phyloP scores from a whole-genome alignment of 1,140 invertebrate genomes.

The Cataglyphis hispanica region DNA sequence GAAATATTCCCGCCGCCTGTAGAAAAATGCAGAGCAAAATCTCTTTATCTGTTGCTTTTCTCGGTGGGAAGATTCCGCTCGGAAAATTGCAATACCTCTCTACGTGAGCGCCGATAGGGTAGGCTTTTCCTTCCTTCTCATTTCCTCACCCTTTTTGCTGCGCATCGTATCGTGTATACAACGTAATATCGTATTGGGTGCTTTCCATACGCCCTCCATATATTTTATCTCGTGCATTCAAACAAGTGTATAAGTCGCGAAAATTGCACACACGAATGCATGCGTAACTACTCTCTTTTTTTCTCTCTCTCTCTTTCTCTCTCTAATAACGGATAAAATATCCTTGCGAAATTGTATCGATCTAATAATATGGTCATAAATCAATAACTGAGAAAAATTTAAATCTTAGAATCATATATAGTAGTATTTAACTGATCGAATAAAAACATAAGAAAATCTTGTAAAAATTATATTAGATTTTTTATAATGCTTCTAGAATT shows the following conservation, averaged over 20 bases:
- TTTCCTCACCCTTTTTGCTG: constrained; percentile 12
- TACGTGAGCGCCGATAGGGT: background rate
- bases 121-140: constrained; percentile 25
- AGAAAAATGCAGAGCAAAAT: constrained; percentile 59
- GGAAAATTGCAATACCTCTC: constrained; percentile 51
- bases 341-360: background rate
- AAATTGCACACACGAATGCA: constrained; percentile 10
- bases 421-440: background rate
- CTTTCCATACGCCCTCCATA: background rate
- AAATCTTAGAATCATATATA: background rate
- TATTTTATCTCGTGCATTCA: constrained; percentile 42
- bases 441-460: background rate
- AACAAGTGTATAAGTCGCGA: constrained; percentile 51
- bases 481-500: constrained; percentile 17
- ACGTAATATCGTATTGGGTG: constrained; percentile 23
- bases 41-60: constrained; percentile 56
- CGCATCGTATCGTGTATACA: background rate
- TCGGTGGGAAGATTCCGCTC: constrained; percentile 43
- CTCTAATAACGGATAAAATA: constrained; percentile 19
- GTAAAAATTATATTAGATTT: constrained; percentile 7
- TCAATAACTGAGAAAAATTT: background rate
- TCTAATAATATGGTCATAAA: constrained; percentile 8
- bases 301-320: background rate
- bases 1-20: constrained; percentile 48
- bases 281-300: background rate